A percentile compares a stretch with the other conserved stretches of the same genome.
These are phyloP conservation scores for Oryzias melastigma DNA, from an alignment of 2,113 vertebrate genomes.

Conservation along the genomic window DNA sequence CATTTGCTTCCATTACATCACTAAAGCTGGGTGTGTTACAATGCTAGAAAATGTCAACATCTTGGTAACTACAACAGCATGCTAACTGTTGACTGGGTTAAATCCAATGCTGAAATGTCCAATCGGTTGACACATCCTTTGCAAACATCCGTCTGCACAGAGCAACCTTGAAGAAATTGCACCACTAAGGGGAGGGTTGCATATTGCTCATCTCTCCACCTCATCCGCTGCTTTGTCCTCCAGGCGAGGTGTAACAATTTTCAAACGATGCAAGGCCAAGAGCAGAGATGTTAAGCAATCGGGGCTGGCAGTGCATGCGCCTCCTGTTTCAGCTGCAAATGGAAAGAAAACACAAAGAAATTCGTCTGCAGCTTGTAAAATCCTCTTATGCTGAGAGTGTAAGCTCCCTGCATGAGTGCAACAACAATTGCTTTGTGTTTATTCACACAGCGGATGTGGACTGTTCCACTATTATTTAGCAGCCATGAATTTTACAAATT, in stretches of 20 bases:
- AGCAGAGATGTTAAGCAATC: slow-evolving; percentile 62
- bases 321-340: slow-evolving; percentile 55
- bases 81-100: slow-evolving; percentile 8
- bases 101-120: slow-evolving; percentile 41
- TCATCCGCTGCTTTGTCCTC: slow-evolving; percentile 50
- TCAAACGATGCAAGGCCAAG: slow-evolving; percentile 32
- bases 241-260: slow-evolving; percentile 54
- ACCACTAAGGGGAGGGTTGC: slow-evolving; percentile 38
- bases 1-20: not conserved
- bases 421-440: slow-evolving; percentile 39
- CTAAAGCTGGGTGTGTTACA: not conserved
- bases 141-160: not conserved
- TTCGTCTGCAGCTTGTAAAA: slow-evolving; percentile 46
- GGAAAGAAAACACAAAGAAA: slow-evolving; percentile 42
- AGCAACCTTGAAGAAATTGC: slow-evolving; percentile 37
- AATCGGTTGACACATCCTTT: too few relatives aligned
- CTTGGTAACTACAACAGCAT: not conserved
- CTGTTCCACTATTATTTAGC: slow-evolving; percentile 42
- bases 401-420: slow-evolving; percentile 45
- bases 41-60: not conserved
- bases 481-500: slow-evolving; percentile 16
- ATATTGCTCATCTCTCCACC: slow-evolving; percentile 46
- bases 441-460: slow-evolving; percentile 25
- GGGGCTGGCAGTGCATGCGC: slow-evolving; percentile 52
- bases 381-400: slow-evolving; percentile 55